Conservation (phyloP, 1,140 invertebrate genomes). For the Aphelinus atriplicis region DNA sequence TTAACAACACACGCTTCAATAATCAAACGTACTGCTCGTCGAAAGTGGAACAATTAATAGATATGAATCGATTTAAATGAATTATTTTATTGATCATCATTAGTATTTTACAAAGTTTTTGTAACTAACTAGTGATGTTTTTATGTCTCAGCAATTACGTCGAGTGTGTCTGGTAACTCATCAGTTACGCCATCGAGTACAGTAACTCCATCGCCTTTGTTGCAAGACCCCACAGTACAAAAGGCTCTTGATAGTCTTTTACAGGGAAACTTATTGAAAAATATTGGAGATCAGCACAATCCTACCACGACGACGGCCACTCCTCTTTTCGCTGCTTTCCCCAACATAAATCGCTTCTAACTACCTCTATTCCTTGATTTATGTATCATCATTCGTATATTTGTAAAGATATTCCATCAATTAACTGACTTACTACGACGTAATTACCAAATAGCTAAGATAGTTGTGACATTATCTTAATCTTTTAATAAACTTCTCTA, state of each 20-base stretch:
- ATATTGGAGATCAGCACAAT: slow-evolving; percentile 60
- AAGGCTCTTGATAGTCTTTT: slow-evolving; percentile 80
- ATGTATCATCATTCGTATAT: slow-evolving; percentile 17
- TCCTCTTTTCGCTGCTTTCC: slow-evolving; percentile 63
- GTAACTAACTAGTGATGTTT: slow-evolving; percentile 31
- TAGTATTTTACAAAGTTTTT: background rate
- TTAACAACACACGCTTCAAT: too few species aligned
- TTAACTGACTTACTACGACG: slow-evolving; percentile 23
- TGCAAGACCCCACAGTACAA: slow-evolving; percentile 78
- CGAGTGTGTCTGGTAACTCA: slow-evolving; percentile 44
- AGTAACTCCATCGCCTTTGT: slow-evolving; percentile 67
- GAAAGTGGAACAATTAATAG: too few species aligned
- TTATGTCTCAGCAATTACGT: slow-evolving; percentile 51
- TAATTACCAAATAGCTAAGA: slow-evolving; percentile 37
- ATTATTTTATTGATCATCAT: background rate
- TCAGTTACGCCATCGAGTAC: slow-evolving; percentile 47
- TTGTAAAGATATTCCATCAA: slow-evolving; percentile 33
- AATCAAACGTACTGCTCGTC: too few species aligned
- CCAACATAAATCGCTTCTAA: slow-evolving; percentile 62
- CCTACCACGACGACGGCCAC: slow-evolving; percentile 43
- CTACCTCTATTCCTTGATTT: slow-evolving; percentile 10
- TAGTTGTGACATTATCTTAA: slow-evolving; percentile 34
- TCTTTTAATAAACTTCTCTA: slow-evolving; percentile 38
- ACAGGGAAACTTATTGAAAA: slow-evolving; percentile 72
- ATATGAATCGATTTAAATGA: background rate